phyloP scores from a whole-genome alignment of 2,797 vertebrate genomes.

The Pseudochromis fuscus region DNA sequence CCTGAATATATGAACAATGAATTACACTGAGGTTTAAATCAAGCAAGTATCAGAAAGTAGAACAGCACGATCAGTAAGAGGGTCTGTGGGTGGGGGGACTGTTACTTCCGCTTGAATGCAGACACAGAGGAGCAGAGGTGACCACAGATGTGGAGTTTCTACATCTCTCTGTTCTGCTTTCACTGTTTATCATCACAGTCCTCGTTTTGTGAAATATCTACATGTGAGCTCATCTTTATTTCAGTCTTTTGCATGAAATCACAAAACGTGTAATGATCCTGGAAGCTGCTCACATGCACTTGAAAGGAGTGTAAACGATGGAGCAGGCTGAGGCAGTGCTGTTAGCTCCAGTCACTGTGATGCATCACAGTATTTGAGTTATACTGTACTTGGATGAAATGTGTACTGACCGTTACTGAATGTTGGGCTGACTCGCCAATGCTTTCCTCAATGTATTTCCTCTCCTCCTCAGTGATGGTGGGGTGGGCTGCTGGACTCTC shows the following conservation, averaged over 20 bases:
- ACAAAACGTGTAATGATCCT: not conserved
- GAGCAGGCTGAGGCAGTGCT: no score
- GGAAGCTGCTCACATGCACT: not conserved
- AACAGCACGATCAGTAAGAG: not conserved
- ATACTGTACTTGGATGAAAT: not conserved
- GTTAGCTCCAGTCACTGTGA: not conserved
- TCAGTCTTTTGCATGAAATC: not conserved
- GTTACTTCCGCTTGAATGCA: slow-evolving; percentile 1
- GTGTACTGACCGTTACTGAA: slow-evolving; percentile 83
- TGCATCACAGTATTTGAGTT: not conserved
- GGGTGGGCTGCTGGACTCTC: slow-evolving; percentile 93
- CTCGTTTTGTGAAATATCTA: not conserved
- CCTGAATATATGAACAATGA: not conserved
- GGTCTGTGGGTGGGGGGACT: no score
- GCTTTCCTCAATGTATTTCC: slow-evolving; percentile 92
- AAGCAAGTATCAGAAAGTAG: not conserved
- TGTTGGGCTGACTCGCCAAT: slow-evolving; percentile 88
- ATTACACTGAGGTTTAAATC: not conserved
- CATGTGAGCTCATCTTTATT: no score
- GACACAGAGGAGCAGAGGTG: not conserved
- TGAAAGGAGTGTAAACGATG: slow-evolving; percentile 3
- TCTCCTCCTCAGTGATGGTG: slow-evolving; percentile 91
- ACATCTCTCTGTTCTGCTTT: slow-evolving; percentile 9
- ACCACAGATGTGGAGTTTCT: not conserved
- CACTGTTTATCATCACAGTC: not conserved